A percentile compares a stretch with the other conserved stretches of the same genome.
Conservation (phyloP, 2,113 vertebrate species). For the Diadophis punctatus region DNA sequence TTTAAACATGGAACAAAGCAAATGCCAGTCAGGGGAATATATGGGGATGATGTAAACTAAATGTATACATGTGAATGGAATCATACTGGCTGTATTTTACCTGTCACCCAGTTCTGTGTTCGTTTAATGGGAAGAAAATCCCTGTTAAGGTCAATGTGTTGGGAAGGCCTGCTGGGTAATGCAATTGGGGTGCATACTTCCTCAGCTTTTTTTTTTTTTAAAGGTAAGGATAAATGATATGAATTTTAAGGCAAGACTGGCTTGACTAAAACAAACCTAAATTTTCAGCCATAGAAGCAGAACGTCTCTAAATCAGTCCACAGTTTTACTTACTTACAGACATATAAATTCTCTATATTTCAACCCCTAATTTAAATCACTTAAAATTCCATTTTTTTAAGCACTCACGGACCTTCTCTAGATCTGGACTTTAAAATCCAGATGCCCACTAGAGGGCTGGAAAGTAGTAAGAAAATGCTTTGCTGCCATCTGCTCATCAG, state of each 20-base stretch:
- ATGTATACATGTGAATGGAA: background rate
- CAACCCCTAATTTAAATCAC: background rate
- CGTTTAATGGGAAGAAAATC: background rate
- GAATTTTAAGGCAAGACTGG: background rate
- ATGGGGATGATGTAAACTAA: background rate
- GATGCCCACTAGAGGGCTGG: background rate
- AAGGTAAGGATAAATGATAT: background rate
- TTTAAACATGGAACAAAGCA: background rate
- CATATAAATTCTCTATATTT: background rate
- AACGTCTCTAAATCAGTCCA: too few species aligned
- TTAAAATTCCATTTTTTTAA: background rate
- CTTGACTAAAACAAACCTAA: background rate
- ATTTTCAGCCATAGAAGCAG: background rate
- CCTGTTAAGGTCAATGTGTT: background rate
- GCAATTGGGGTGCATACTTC: background rate
- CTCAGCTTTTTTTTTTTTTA: too few species aligned
- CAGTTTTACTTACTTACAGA: background rate
- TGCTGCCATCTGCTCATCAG: background rate
- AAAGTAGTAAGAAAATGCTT: background rate
- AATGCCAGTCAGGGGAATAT: background rate
- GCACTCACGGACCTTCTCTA: background rate
- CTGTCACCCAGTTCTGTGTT: background rate
- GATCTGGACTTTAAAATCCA: background rate
- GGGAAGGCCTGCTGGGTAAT: background rate
- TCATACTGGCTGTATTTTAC: background rate